A percentile compares a stretch with the other conserved stretches of the same genome.
These are phyloP conservation scores for Premnoplex brunnescens DNA, from an alignment of 2,797 vertebrate species.

Conservation along the genomic window DNA sequence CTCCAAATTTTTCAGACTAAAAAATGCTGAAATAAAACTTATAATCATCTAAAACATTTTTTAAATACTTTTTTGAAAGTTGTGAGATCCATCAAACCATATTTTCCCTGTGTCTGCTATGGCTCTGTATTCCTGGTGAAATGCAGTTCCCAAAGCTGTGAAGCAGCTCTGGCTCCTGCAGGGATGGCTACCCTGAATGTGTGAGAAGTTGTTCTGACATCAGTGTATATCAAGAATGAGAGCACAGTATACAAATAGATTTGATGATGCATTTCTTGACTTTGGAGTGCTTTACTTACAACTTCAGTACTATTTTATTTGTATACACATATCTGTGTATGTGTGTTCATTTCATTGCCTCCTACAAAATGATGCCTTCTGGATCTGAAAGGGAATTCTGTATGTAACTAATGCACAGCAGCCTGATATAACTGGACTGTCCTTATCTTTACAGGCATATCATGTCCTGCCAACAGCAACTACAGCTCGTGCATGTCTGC, in stretches of 20 bases:
- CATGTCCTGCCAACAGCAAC: constrained; percentile 64
- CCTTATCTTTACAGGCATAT: constrained; percentile 29
- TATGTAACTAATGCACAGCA: background rate
- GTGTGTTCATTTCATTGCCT: background rate
- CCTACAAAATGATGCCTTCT: background rate
- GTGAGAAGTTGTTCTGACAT: background rate
- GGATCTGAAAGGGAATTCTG: background rate
- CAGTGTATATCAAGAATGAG: background rate
- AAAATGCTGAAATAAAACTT: background rate
- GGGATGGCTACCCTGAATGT: background rate
- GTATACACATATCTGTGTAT: background rate
- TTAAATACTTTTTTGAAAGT: background rate
- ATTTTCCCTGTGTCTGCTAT: background rate
- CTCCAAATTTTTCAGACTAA: background rate
- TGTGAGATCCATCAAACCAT: background rate
- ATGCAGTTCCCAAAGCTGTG: background rate
- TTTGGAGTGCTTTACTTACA: background rate
- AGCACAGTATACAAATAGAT: background rate
- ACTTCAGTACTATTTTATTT: background rate
- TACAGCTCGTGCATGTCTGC: constrained; percentile 65
- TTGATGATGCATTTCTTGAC: background rate
- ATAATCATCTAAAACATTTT: background rate
- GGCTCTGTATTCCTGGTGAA: background rate
- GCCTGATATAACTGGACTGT: background rate
- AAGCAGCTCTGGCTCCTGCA: background rate